phyloP scores from a whole-genome alignment of 2,888 invertebrate species.

The Abrostola triplasia region DNA sequence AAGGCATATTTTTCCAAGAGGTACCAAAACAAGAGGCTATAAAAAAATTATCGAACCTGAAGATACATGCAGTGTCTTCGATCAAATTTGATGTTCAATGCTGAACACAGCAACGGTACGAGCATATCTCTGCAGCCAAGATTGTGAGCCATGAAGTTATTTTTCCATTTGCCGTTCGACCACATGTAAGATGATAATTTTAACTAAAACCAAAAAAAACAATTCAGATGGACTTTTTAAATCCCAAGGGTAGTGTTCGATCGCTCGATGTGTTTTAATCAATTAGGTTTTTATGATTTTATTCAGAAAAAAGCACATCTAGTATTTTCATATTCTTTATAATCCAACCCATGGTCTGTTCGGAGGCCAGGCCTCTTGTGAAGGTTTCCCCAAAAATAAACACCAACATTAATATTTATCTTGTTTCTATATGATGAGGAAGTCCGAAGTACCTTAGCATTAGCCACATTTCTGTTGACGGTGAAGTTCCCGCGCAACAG shows the following conservation, averaged over 20 bases:
- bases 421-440: too few species aligned
- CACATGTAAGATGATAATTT: slow-evolving; percentile 9
- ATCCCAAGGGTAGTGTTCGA: too few species aligned
- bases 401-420: too few species aligned
- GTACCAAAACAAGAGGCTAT: neutral
- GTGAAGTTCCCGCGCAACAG: slow-evolving; percentile 7
- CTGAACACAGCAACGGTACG: neutral
- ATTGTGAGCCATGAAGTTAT: neutral
- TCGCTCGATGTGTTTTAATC: too few species aligned
- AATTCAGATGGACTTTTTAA: too few species aligned
- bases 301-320: too few species aligned
- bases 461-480: neutral
- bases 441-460: slow-evolving; percentile 1
- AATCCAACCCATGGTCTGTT: too few species aligned
- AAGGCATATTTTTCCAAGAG: neutral
- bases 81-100: slow-evolving; percentile 4
- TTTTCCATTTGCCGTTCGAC: slow-evolving; percentile 10
- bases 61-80: slow-evolving; percentile 4
- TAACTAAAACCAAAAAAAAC: slow-evolving; percentile 2
- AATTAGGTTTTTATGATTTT: too few species aligned
- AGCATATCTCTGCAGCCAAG: slow-evolving; percentile 8
- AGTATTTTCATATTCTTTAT: too few species aligned
- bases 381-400: too few species aligned
- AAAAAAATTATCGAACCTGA: slow-evolving; percentile 2
- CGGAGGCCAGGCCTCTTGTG: too few species aligned